Conservation (phyloP, 2,888 invertebrate genomes). For the Mythimna pallens region DNA sequence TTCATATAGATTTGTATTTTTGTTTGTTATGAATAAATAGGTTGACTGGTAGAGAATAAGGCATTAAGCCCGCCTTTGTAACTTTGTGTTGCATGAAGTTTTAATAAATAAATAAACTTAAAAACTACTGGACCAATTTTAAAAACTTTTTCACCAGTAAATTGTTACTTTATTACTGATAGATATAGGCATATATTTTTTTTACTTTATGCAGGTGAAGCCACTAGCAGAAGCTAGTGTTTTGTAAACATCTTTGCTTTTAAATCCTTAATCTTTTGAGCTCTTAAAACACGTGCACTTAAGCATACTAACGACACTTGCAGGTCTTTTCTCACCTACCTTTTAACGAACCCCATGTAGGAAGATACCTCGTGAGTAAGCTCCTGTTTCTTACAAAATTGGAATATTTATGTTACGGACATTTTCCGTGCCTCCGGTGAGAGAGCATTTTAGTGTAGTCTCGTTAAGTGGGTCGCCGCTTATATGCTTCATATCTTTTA, state of each 20-base stretch:
- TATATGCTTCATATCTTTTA: conserved; percentile 38
- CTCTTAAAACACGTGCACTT: background rate
- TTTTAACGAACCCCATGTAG: background rate
- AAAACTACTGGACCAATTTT: too few species aligned
- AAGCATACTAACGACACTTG: background rate
- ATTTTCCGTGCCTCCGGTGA: conserved; percentile 19
- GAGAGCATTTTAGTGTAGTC: conserved; percentile 35
- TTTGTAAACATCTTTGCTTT: background rate
- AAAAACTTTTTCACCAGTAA: too few species aligned
- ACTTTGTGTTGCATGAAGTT: too few species aligned
- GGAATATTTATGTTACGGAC: conserved; percentile 44
- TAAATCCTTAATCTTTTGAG: background rate
- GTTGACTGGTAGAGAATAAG: too few species aligned
- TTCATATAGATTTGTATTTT: too few species aligned
- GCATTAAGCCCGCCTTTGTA: too few species aligned
- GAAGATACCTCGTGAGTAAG: conserved; percentile 18
- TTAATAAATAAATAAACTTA: too few species aligned
- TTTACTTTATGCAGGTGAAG: too few species aligned
- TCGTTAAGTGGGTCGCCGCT: conserved; percentile 29
- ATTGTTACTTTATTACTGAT: background rate
- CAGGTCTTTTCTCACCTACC: background rate
- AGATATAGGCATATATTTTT: too few species aligned
- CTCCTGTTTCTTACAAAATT: conserved; percentile 30
- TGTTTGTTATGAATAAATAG: too few species aligned
- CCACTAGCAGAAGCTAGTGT: background rate